Evolutionary conservation across 2,797 vertebrate genomes (phyloP).

Genomic region (Pygocentrus nattereri): DNA sequence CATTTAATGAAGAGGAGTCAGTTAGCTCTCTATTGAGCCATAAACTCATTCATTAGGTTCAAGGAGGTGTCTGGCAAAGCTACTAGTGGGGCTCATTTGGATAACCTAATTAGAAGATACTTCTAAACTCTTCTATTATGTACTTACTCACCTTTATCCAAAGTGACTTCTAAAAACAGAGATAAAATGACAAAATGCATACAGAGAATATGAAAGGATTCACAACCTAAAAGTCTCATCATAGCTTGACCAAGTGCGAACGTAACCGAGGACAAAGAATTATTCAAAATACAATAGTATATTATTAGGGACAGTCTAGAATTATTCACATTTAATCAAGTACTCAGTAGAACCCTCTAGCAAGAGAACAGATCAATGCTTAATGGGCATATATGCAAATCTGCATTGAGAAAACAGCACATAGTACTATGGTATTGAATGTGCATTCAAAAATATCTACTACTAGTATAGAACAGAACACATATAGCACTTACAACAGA

Average conservation of each 20-base stretch:
- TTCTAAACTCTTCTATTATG: conserved; percentile 3
- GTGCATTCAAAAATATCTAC: neutral
- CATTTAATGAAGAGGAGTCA: conserved; percentile 39
- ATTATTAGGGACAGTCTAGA: neutral
- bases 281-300: neutral
- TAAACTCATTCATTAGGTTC: conserved; percentile 49
- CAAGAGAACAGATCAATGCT: neutral
- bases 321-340: no score
- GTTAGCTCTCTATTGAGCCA: conserved; percentile 40
- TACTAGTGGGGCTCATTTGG: conserved; percentile 21
- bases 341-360: neutral
- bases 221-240: neutral
- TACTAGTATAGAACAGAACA: neutral
- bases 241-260: neutral
- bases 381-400: neutral
- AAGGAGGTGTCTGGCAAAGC: conserved; percentile 33
- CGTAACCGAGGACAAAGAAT: neutral
- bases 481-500: neutral
- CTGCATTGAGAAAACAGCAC: no score
- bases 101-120: conserved; percentile 32
- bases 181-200: neutral
- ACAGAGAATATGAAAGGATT: neutral
- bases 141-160: neutral
- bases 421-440: no score
- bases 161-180: neutral